Evolutionary conservation across 92 coral and sea anemone species (phyloP), one percentile per base, ranked within the genome.

Genomic region (Umimayanthus kanabou): DNA sequence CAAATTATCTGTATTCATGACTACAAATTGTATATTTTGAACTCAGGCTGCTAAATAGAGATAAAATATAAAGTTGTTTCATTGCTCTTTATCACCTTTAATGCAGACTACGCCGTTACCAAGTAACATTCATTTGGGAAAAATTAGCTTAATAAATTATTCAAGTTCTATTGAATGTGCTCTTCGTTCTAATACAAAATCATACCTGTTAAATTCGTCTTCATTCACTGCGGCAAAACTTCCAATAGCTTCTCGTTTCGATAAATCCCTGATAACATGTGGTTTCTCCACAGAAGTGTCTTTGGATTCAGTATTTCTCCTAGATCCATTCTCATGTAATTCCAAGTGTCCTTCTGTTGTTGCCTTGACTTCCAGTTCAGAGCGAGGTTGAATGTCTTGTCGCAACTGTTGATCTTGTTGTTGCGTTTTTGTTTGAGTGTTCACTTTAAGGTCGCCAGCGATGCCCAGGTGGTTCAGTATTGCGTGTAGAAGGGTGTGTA

Each of bases 401-500:
- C 42, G 72, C 73, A 47, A 16, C 20, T 71, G 47, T 25, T 18
- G 30, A 39, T 57, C 89, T 39, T 33, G 50, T 29, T 23, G 79
- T 50, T 39, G 71, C 18, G 64, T 25, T 22, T 3, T 61, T 28
- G 84, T 47, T 25, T 45, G 73, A 49, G 15, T 13, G 73, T 82
- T 89, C 83, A 57, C 75, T 79, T 30, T 61, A 14, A 30, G 83
- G 58, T 22, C 64, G 28, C 71, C 89, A 43, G 82, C 89, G 74
- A 90, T 58, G 15, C 93, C 97, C 43, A 97, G 91, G 84, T 93
- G 99, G 69, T 91, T 89, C 78, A 97, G 87, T 80, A 97, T 97
- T 28, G 95, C 97, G 85, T 97, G 99, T 58, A 97, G 86, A 22
- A 97, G 93, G 30, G 90, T 87, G 77, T 95, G 99, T 10, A 97